These are phyloP conservation scores for Ditula angustiorana DNA, from an alignment of 2,888 invertebrate genomes.

Conservation along the genomic window DNA sequence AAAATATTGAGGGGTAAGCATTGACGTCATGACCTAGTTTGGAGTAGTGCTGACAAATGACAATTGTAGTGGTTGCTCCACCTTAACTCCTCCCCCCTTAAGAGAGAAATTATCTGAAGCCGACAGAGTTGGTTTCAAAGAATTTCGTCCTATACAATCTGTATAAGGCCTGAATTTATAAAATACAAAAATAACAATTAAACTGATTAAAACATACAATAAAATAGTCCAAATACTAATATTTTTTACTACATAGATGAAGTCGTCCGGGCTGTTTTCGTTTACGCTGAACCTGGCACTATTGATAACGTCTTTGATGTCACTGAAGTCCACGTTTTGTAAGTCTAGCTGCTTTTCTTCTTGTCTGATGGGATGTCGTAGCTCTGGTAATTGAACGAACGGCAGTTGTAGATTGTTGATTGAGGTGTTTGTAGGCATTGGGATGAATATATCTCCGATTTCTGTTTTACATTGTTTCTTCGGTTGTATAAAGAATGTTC, in stretches of 20 bases:
- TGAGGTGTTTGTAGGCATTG: too few species aligned
- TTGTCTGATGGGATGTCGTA: neutral
- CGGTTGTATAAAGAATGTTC: too few species aligned
- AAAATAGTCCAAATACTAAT: slow-evolving; percentile 1
- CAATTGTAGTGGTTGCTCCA: too few species aligned
- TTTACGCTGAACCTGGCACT: neutral
- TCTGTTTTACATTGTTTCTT: too few species aligned
- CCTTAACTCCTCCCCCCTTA: slow-evolving; percentile 14
- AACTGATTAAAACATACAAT: neutral
- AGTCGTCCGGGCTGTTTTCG: neutral
- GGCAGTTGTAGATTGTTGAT: neutral
- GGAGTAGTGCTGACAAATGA: too few species aligned
- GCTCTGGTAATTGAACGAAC: neutral
- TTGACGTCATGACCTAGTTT: too few species aligned
- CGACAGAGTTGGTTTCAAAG: neutral
- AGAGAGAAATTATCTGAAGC: slow-evolving; percentile 16
- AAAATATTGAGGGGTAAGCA: too few species aligned
- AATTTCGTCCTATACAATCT: too few species aligned
- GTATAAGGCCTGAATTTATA: too few species aligned
- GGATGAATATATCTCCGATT: too few species aligned
- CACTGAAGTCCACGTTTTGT: neutral
- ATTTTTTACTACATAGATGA: too few species aligned
- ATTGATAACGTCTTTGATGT: neutral
- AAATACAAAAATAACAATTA: neutral
- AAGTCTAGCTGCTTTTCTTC: neutral